Base-by-base conservation (phyloP, 2,797 vertebrate species). In the Mormyrus hasselquistii region DNA sequence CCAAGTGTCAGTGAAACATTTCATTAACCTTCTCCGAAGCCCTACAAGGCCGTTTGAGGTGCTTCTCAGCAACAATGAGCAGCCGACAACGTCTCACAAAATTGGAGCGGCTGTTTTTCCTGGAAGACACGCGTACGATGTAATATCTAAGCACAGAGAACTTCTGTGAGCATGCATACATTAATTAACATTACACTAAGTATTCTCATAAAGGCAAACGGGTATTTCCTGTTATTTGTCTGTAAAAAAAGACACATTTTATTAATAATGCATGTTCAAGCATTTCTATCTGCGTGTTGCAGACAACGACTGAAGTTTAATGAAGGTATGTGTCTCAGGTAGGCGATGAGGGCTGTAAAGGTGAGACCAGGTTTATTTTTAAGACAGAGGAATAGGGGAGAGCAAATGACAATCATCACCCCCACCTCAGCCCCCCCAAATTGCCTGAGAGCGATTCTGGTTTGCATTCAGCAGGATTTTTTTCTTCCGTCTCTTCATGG, bases 1-100 rank as follows among this genome's bases (percentile, higher is more conserved):
- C 89, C 89, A 91, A 90, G 90, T 90, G 88, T 89, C 88, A 90
- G 90, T 57, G 25, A 89, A 88, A 84, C 52, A 62, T 88, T 88
- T 90, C 87, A 86, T 76, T 88, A 85, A 84, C 76, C 76, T 76
- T 25, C 47, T 41, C 55, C 44, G 22, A 86, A 55, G 29, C 6
- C 84, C 41, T 16, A 25, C 12, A 3, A 34, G 50, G 25, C n/a
- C 6, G 10, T 14, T 9, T 47, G 19, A 88, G 87, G 12, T 8
- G 4, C 49, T n/a, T 41, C n/a, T 25, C 41, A n/a, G 47, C n/a
- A 34, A 16, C 22, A 62, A 2, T 0, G 3, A 50, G 55, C 38
- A 44, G 12, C 83, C 76, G 47, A 25, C 19, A 82, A 5, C 9
- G 25, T 6, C 41, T 53, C 50, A 88, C 41, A 59, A 59, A 88